Evolutionary conservation across 37 sponge, comb jelly and placozoan species (phyloP).

Genomic region (Haliclona indistincta): DNA sequence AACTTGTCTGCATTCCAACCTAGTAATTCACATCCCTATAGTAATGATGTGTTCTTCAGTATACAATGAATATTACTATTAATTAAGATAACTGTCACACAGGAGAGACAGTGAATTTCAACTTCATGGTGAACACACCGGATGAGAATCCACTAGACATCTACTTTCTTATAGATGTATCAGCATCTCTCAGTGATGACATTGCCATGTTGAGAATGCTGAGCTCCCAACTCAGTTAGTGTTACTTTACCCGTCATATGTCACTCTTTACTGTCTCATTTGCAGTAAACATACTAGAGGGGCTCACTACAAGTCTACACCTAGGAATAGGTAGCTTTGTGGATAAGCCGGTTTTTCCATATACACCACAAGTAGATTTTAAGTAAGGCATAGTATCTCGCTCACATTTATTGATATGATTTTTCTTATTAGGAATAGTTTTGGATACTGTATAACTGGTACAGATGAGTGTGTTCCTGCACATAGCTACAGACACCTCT

Average conservation of each 20-base stretch:
- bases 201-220: constrained; percentile 6
- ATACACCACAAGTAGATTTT: background rate
- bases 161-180: constrained; percentile 70
- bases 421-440: too few relatives aligned
- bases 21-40: too few relatives aligned
- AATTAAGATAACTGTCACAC: background rate
- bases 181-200: constrained; percentile 14
- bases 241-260: background rate
- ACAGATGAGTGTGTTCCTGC: too few relatives aligned
- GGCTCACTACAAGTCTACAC: background rate
- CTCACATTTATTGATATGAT: too few relatives aligned
- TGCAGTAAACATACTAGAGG: background rate
- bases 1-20: too few relatives aligned
- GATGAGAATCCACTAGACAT: constrained; percentile 52
- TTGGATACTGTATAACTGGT: too few relatives aligned
- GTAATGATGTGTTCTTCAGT: too few relatives aligned
- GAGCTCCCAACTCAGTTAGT: constrained; percentile 23
- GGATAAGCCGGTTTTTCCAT: background rate
- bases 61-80: background rate
- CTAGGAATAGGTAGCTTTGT: background rate
- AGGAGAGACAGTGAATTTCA: background rate
- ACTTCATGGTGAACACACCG: background rate
- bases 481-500: too few relatives aligned
- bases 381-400: too few relatives aligned
- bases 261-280: background rate